phyloP scores from a whole-genome alignment of 92 coral and sea anemone genomes.

The Epizoanthus scotinus region DNA sequence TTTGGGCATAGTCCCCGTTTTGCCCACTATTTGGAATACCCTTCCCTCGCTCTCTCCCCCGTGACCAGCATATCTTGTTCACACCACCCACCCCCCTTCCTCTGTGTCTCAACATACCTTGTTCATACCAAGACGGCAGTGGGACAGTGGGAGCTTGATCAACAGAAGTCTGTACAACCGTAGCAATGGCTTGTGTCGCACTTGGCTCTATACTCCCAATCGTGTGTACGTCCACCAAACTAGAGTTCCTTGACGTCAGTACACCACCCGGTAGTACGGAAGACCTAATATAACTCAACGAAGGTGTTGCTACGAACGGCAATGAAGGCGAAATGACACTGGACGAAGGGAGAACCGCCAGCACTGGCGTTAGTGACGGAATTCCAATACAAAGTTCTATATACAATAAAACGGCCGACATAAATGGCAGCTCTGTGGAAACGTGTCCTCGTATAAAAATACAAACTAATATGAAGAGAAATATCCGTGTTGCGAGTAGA shows the following conservation, averaged over 20 bases:
- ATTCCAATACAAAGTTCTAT: not conserved
- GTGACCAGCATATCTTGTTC: too few relatives aligned
- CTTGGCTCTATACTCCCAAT: not conserved
- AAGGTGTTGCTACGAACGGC: constrained; percentile 18
- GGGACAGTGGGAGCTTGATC: not conserved
- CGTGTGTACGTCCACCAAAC: not conserved
- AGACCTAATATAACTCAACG: not conserved
- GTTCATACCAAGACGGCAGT: constrained; percentile 16
- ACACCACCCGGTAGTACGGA: not conserved
- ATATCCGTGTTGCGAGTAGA: not conserved
- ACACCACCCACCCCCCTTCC: too few relatives aligned
- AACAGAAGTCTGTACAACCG: not conserved
- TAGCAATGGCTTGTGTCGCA: not conserved
- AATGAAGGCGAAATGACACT: not conserved
- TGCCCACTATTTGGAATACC: too few relatives aligned
- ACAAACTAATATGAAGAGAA: not conserved
- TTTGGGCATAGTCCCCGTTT: too few relatives aligned
- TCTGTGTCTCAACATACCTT: too few relatives aligned
- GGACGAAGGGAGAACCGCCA: not conserved
- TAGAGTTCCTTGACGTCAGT: not conserved
- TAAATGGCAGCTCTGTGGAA: constrained; percentile 4
- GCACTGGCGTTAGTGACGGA: constrained; percentile 2
- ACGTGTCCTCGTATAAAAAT: constrained; percentile 16
- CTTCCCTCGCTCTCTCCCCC: too few relatives aligned
- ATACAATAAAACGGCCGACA: constrained; percentile 13